Evolutionary conservation across 2,113 vertebrate genomes (phyloP), one percentile per base, ranked within the genome.

Genomic region (Acanthochromis polyacanthus): DNA sequence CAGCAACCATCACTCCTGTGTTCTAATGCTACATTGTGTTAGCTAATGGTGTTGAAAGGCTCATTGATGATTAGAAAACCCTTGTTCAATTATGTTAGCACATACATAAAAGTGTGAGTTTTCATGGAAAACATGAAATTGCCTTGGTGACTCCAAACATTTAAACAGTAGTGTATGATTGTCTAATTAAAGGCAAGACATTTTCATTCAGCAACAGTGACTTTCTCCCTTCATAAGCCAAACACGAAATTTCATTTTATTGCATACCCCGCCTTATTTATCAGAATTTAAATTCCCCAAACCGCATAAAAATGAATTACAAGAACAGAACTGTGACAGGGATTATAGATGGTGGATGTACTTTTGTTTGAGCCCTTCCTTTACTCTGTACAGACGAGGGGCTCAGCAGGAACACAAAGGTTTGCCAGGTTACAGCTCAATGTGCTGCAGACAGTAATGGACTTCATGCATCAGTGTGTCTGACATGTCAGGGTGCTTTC

Each of bases 371-470:
- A 25, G 69, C 58, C 70, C 66, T 43, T 43, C 14, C 40, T 15
- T 43, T 43, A 36, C 32, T 36, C 32, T 36, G 32, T 8, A 36
- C 40, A 43, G 40, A 43, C 40, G 40, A 75, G 43, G 43, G 56
- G 23, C 58, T 77, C 48, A 48, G 60, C 30, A 55, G 62, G 62
- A 65, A 22, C 56, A 61, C 30, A 15, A n/a, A 63, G 64, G 71
- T 75, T 71, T 80, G 78, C 66, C 75, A 81, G 78, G 75, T 55
- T 78, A 65, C 61, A 46, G 58, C 68, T 83, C 65, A 51, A 60
- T 66, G 43, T 66, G 56, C 50, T 71, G 69, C 72, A 70, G 65
- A 77, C 75, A 60, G 65, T 71, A 52, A 81, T 45, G 55, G 72
- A 74, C 66, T 57, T 78, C 69, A 76, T 80, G 67, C 61, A 52